Evolutionary conservation across 2,113 vertebrate species (phyloP), one percentile per base, ranked within the genome.

Genomic region (Megaceryle torquata): DNA sequence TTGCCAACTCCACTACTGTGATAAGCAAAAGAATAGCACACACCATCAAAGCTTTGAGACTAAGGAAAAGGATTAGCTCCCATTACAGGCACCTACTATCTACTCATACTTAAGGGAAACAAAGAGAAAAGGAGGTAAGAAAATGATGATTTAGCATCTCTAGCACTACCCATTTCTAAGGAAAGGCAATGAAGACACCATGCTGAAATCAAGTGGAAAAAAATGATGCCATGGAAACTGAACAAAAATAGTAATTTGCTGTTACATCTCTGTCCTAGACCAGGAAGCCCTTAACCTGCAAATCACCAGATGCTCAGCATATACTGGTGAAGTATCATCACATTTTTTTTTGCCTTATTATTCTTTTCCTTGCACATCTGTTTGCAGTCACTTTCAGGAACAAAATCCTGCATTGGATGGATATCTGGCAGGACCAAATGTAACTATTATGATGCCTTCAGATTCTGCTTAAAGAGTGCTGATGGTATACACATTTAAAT

Each of bases 181-280:
- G 54, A 86, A 61, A 25, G n/a, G 85, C 78, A 41, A 25, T 35
- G 83, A 88, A 93, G 76, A 77, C 37, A 67, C 28, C 0, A 28
- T 24, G 67, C 61, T 88, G 75, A 81, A 94, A 93, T 83, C 68
- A 77, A 81, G 76, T 31, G 76, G 85, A 35, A 88, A 88, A 82
- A 88, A 91, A 78, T 61, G 67, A 86, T 72, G 72, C 92, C 78
- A 95, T 89, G 82, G 95, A 93, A 96, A 95, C 75, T 2, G 70
- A 86, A 61, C 20, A 85, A 93, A 94, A 93, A 76, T 64, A 90
- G 35, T 67, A 79, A 93, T 82, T 82, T 79, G 35, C 82, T 79
- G 43, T 65, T 91, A 39, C 48, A 35, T 82, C 51, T 82, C 48
- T 64, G 9, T 75, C 48, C 77, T 82, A 60, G 25, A 78, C 43